phyloP scores from a whole-genome alignment of 37 sponge, comb jelly and placozoan species.

The Hormiphora californensis region DNA sequence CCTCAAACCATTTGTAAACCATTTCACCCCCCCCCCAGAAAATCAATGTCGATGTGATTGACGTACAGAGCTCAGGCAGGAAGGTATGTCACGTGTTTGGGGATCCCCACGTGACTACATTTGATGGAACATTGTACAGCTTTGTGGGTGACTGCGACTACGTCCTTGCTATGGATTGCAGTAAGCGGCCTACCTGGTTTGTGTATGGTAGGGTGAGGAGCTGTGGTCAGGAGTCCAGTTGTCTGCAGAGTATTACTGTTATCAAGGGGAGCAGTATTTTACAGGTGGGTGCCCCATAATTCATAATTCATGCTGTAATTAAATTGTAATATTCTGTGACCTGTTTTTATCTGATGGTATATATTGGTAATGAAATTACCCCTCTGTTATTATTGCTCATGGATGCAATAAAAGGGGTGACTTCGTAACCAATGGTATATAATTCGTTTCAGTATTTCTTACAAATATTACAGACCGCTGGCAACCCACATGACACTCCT shows the following conservation, averaged over 20 bases:
- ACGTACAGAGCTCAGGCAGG: not conserved
- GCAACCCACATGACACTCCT: too few relatives aligned
- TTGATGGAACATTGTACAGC: constrained; percentile 3
- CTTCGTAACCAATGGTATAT: too few relatives aligned
- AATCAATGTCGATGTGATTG: not conserved
- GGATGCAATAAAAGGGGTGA: too few relatives aligned
- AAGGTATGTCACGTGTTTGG: constrained; percentile 42
- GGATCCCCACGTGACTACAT: constrained; percentile 33
- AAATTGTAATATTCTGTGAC: too few relatives aligned
- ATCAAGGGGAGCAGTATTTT: not conserved
- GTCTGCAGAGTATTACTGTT: not conserved
- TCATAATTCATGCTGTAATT: too few relatives aligned
- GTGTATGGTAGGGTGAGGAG: not conserved
- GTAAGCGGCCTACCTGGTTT: not conserved
- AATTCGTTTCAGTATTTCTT: too few relatives aligned
- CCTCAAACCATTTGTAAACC: too few relatives aligned
- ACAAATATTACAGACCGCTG: too few relatives aligned
- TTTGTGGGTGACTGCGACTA: constrained; percentile 24
- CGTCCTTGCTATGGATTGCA: constrained; percentile 6
- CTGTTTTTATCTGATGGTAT: too few relatives aligned
- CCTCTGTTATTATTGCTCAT: too few relatives aligned
- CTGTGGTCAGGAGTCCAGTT: not conserved
- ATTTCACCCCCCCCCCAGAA: not conserved
- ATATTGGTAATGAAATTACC: too few relatives aligned
- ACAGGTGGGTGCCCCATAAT: too few relatives aligned